A percentile compares a stretch with the other conserved stretches of the same genome.
phyloP scores from a whole-genome alignment of 37 sponge, comb jelly and placozoan genomes.

The Halichondria panicea region DNA sequence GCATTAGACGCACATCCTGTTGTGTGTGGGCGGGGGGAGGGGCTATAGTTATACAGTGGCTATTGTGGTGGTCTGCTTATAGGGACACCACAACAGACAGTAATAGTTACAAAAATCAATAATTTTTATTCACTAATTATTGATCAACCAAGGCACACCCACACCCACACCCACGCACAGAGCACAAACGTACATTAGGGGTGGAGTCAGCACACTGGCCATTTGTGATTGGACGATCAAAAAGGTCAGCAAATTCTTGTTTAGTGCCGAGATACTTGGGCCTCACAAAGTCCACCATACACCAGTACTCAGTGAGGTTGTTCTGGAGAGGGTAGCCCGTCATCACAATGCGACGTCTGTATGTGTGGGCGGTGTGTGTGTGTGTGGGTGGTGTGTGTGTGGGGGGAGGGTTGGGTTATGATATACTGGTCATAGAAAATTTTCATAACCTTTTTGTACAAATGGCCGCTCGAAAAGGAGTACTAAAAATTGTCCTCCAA shows the following conservation, averaged over 20 bases:
- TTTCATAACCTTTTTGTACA: no score
- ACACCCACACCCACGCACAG: constrained; percentile 23
- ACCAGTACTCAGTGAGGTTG: constrained; percentile 98
- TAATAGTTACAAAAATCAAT: background rate
- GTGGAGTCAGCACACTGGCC: constrained; percentile 98
- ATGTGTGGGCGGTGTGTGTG: no score
- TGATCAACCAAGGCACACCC: no score
- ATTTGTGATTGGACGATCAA: constrained; percentile 94
- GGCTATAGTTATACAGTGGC: background rate
- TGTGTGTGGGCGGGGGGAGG: background rate
- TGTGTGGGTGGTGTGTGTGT: no score
- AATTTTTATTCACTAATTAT: background rate
- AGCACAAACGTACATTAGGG: constrained; percentile 57
- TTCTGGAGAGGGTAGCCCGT: constrained; percentile 99
- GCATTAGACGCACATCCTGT: constrained; percentile 75
- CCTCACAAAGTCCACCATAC: constrained; percentile 99
- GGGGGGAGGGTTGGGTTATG: no score
- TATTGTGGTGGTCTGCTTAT: background rate
- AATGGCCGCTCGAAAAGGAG: no score
- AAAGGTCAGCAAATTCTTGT: constrained; percentile 93
- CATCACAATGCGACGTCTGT: constrained; percentile 88
- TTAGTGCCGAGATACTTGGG: constrained; percentile 97
- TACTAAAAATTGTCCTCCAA: no score
- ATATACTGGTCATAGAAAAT: no score
- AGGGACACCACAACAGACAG: background rate